Evolutionary conservation across 2,113 vertebrate species (phyloP).

Genomic region (Sterrhoptilus dennistouni): DNA sequence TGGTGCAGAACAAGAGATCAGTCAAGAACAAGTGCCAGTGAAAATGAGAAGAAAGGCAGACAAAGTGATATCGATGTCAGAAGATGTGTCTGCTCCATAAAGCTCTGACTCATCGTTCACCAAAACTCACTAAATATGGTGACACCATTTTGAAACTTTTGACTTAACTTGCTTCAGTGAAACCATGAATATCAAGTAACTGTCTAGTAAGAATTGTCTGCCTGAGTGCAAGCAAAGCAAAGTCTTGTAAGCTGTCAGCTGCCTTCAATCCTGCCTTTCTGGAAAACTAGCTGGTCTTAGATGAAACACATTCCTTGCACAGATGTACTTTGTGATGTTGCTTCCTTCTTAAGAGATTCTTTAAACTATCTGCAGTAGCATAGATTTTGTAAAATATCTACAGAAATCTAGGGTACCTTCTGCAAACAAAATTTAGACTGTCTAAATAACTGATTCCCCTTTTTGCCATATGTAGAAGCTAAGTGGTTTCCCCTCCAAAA

Average conservation of each 20-base stretch:
- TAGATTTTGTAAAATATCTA: not conserved
- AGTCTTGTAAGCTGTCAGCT: not conserved
- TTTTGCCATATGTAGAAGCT: not conserved
- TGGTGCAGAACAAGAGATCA: slow-evolving; percentile 36
- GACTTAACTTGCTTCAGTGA: not conserved
- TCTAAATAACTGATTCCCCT: not conserved
- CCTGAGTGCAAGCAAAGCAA: not conserved
- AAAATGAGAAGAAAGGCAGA: not conserved
- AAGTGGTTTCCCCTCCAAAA: not conserved
- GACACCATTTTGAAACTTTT: not conserved
- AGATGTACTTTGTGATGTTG: not conserved
- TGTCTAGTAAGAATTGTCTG: not conserved
- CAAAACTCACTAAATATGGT: not conserved
- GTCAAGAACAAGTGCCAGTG: not conserved
- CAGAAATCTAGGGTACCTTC: not conserved
- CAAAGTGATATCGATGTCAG: not conserved
- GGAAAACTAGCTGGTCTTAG: not conserved
- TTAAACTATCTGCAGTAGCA: not conserved
- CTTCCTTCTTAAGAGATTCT: not conserved
- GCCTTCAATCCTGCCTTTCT: not conserved
- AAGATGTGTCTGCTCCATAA: not conserved
- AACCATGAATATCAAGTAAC: slow-evolving; percentile 1
- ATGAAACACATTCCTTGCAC: not conserved
- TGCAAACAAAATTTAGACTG: not conserved
- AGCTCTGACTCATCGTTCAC: not conserved